Evolutionary conservation across 2,888 invertebrate genomes (phyloP).

Genomic region (Xylophagus ater): DNA sequence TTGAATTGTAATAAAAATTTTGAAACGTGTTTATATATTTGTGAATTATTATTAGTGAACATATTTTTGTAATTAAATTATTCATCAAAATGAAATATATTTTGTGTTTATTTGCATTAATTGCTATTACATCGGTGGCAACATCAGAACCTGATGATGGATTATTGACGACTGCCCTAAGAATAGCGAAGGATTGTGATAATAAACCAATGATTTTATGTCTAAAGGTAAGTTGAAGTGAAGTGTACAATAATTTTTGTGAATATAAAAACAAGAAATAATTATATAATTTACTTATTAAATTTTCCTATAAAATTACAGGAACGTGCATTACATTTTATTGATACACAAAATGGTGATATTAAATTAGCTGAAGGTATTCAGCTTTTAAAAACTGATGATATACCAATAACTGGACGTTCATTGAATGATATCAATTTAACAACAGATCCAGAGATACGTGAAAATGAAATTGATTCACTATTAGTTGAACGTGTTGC

Average conservation of each 20-base stretch:
- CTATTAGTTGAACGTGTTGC: constrained; percentile 63
- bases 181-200: constrained; percentile 60
- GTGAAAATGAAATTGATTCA: constrained; percentile 61
- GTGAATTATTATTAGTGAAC: no score
- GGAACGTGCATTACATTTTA: constrained; percentile 60
- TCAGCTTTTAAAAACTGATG: constrained; percentile 44
- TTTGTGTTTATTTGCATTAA: constrained; percentile 38
- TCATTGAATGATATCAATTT: constrained; percentile 53
- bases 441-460: constrained; percentile 60
- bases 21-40: no score
- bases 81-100: constrained; percentile 43
- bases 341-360: constrained; percentile 50
- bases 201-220: constrained; percentile 56
- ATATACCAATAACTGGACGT: constrained; percentile 44
- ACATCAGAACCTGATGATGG: constrained; percentile 44
- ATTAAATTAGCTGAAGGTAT: constrained; percentile 54
- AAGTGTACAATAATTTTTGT: background rate
- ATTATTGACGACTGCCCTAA: constrained; percentile 50
- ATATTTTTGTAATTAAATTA: no score
- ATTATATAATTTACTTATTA: background rate
- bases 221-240: constrained; percentile 50
- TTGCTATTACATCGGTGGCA: constrained; percentile 41
- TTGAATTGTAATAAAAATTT: no score
- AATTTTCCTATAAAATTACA: constrained; percentile 33
- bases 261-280: background rate